Evolutionary conservation across 2,888 invertebrate species (phyloP), one percentile per base, ranked within the genome.

Genomic region (Falcaria lacertinaria): DNA sequence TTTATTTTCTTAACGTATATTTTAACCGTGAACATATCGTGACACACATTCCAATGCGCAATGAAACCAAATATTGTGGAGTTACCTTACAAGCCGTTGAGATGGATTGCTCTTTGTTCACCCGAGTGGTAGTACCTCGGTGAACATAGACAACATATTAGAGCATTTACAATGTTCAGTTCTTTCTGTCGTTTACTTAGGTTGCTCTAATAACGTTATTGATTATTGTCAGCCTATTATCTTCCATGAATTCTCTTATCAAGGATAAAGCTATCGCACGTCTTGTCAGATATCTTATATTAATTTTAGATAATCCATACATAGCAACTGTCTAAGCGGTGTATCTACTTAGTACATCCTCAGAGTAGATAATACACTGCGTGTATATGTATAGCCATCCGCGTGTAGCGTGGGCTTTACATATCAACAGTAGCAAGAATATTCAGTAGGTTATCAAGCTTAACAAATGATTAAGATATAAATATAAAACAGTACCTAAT

Each of bases 1-100:
- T 50, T 52, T 39, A 47, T 50, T 52, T 49, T 48, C 44, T 46
- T 48, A 37, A 35, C 39, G 32, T 35, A 32, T 46, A 43, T 45
- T 44, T 45, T n/a, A n/a, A n/a, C 41, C 44, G 42, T 57, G 54
- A 53, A 25, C 37, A 15, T 37, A 14, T 34, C 28, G 28, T 28
- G 28, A 11, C 28, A 28, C 28, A 28, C 28, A 28, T 28, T 28
- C 28, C 11, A 28, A 28, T 28, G 28, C 11, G 11, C 3, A 11
- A 3, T 28, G 28, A 28, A 28, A 28, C 28, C 28, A 28, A 28
- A 28, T 11, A 28, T 28, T 28, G 28, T 11, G 28, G 28, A 11
- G 11, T 28, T 11, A 7, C 7, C 28, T 25, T 28, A 11, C 11
- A 28, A 11, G 3, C 28, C 28, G 11, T 7, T 28, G 1, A 6